phyloP scores from a whole-genome alignment of 2,797 vertebrate genomes.

The Lacerta bilineata region DNA sequence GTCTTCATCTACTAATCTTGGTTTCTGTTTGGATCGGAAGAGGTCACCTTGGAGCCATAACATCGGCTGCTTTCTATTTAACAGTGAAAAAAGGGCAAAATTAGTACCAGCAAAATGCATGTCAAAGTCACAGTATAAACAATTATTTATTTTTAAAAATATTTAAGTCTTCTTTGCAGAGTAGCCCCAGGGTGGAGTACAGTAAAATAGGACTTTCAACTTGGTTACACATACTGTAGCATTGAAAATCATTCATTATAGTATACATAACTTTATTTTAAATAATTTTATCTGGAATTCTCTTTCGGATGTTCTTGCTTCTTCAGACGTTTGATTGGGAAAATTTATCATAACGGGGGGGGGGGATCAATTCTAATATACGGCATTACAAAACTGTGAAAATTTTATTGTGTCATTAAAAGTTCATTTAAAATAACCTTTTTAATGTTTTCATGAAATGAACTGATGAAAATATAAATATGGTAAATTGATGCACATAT shows the following conservation, averaged over 20 bases:
- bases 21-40: constrained; percentile 85
- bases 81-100: constrained; percentile 27
- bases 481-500: not conserved
- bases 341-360: not conserved
- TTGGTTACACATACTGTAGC: not conserved
- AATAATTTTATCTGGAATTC: not conserved
- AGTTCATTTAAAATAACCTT: not conserved
- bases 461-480: not conserved
- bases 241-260: not conserved
- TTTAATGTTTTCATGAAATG: not conserved
- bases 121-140: not conserved
- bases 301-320: too few relatives aligned
- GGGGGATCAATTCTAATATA: not conserved
- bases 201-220: not conserved
- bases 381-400: not conserved
- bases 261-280: not conserved
- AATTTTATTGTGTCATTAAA: not conserved
- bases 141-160: too few relatives aligned
- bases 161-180: too few relatives aligned
- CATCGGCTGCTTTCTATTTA: constrained; percentile 88
- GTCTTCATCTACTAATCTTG: constrained; percentile 76
- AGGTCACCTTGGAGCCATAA: constrained; percentile 91
- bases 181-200: too few relatives aligned
- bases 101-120: constrained; percentile 1
- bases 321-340: not conserved